phyloP scores from a whole-genome alignment of 2,797 vertebrate species.

The Enteromius anoplus region DNA sequence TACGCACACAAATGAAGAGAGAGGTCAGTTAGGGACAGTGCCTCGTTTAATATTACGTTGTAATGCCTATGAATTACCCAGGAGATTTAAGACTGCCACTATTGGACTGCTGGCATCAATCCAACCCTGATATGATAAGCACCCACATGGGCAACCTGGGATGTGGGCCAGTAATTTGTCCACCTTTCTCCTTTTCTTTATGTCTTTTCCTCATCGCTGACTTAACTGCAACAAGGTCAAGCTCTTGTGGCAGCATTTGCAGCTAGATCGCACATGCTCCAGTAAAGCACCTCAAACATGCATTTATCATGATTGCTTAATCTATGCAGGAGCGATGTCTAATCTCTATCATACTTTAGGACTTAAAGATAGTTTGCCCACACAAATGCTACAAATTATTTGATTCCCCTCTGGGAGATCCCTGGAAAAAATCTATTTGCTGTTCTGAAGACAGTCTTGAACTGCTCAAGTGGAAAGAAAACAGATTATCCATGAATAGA shows the following conservation, averaged over 20 bases:
- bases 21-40: constrained; percentile 7
- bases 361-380: constrained; percentile 51
- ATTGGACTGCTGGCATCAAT: neutral
- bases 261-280: constrained; percentile 76
- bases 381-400: constrained; percentile 1
- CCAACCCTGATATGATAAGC: constrained; percentile 33
- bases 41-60: constrained; percentile 5
- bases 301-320: constrained; percentile 70
- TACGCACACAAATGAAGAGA: constrained; percentile 59
- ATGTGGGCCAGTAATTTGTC: constrained; percentile 3
- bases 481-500: constrained; percentile 18
- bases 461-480: constrained; percentile 49
- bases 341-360: constrained; percentile 63
- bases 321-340: constrained; percentile 58
- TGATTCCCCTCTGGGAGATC: neutral
- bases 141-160: constrained; percentile 7
- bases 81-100: neutral
- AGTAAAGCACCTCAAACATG: constrained; percentile 80
- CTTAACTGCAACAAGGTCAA: constrained; percentile 81
- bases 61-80: neutral
- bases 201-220: constrained; percentile 73
- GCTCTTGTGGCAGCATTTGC: constrained; percentile 76
- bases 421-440: constrained; percentile 28
- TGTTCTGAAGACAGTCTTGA: constrained; percentile 30
- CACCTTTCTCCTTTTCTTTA: constrained; percentile 16